Base-by-base conservation (phyloP, 2,797 vertebrate genomes). In the Babyrousa celebensis region DNA sequence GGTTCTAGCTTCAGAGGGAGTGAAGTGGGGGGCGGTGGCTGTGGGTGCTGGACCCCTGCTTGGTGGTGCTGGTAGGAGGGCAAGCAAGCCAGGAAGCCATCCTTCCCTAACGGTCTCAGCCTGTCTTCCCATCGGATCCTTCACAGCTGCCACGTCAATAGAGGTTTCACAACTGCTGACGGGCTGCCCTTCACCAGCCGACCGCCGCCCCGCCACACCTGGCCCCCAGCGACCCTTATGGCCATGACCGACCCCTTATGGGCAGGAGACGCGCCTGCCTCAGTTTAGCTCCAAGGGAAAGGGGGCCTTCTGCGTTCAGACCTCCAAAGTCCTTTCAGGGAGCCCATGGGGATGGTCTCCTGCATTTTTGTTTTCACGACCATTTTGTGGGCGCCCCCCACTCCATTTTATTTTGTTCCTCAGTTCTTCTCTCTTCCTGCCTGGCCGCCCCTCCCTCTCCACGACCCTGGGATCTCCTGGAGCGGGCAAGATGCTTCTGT, bases 211-310 rank as follows among this genome's bases (percentile, higher is more conserved):
- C 6, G 2, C 4, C 12, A 74, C 56, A 56, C 52, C 75, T 4
- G 20, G 54, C 65, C 67, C n/a, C 23, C 17, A 65, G 40, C 25
- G 7, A 11, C 63, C 62, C 60, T 52, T 40, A 62, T 2, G 48
- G 48, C 54, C n/a, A 56, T 4, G 62, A 60, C 43, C 48, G 5
- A 60, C 54, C 40, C 18, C 0, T 0, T 15, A 32, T 56, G 52
- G 48, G 63, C 79, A 74, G 40, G 0, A 12, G 32, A 54, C 36
- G 40, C 2, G 0, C 11, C 54, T 4, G 21, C 78, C n/a, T 93
- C 58, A 20, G 23, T 72, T 79, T 54, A 82, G 79, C 78, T 63
- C 80, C 68, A 54, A 92, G 80, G 85, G 70, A 80, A 79, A 62
- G 54, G 32, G 54, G 12, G 58, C 17, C 20, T 2, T 0, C 43